Evolutionary conservation across 1,140 invertebrate genomes (phyloP).

Genomic region (Bombus superbus): DNA sequence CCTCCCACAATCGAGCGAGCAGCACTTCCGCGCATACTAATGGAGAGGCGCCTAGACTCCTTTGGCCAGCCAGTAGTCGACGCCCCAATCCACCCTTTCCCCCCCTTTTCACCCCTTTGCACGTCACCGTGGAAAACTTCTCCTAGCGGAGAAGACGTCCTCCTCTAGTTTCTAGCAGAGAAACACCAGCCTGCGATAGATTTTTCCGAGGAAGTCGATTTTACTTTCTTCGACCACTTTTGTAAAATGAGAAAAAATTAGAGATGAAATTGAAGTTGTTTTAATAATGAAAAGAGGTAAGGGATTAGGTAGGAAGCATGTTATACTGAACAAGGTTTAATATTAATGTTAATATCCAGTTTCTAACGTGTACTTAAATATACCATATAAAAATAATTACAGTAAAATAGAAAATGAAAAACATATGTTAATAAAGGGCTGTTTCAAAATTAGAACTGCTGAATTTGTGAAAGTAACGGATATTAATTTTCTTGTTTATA

Average conservation of each 20-base stretch:
- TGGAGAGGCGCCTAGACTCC: conserved; percentile 66
- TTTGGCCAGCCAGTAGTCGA: conserved; percentile 60
- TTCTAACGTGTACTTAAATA: neutral
- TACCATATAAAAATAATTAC: neutral
- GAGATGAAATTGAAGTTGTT: neutral
- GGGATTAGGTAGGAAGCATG: too few species aligned
- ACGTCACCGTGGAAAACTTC: conserved; percentile 57
- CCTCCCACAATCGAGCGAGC: conserved; percentile 72
- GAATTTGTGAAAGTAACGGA: neutral
- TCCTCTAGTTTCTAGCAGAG: neutral
- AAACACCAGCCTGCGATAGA: neutral
- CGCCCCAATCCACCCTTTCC: conserved; percentile 19
- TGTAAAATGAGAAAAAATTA: neutral
- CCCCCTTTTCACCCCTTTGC: conserved; percentile 32
- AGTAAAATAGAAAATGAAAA: neutral
- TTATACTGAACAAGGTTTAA: too few species aligned
- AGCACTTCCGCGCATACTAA: conserved; percentile 75
- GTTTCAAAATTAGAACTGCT: neutral
- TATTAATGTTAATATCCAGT: neutral
- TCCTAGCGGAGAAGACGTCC: conserved; percentile 1
- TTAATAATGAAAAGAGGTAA: too few species aligned
- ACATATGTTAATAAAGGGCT: neutral
- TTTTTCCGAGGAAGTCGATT: neutral
- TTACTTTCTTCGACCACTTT: neutral
- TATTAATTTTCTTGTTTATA: neutral